Evolutionary conservation across 2,888 invertebrate species (phyloP), one percentile per base, ranked within the genome.

Genomic region (Xylota sylvarum): DNA sequence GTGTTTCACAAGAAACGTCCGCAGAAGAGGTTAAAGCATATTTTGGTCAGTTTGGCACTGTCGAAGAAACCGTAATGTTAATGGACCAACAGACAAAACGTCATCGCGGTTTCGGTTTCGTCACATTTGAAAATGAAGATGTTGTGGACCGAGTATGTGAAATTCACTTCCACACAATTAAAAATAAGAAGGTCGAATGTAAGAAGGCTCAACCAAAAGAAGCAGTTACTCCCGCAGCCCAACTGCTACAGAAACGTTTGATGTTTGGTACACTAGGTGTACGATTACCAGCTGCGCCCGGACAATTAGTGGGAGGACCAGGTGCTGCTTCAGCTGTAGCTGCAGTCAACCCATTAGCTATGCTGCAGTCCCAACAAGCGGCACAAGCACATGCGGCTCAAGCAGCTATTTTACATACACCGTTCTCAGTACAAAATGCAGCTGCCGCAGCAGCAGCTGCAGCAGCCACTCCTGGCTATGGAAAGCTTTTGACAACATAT

Each of bases 11-110:
- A 92, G 97, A 97, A 93, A 97, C 97, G 1, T 96, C 97, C 35
- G 96, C 97, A 70, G 97, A 97, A 77, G 97, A 97, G 93, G 97
- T 97, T 6, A 96, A 97, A 92, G 96, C 96, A 43, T 97, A 97
- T 93, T 97, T 97, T 94, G 95, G 95, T 88, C 97, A 97, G 93
- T 97, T 97, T 92, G 97, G 97, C 17, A 96, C 96, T 90, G 97
- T 97, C 19, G 97, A 97, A 91, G 97, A 97, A 93, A 97, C 97
- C 32, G 97, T 97, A 17, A 97, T 97, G 97, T 94, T 97, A 89
- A 97, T 97, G 97, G 97, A 97, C 92, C 97, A 97, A 93, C 97
- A 97, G 93, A 97, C 97, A 35, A 97, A 97, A 91, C 95, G 97
- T 77, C 97, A 97, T 92, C 94, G 97, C 72, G 97, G 97, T 87